Base-by-base conservation (phyloP, 2,113 vertebrate species). In the Malurus cyaneus region DNA sequence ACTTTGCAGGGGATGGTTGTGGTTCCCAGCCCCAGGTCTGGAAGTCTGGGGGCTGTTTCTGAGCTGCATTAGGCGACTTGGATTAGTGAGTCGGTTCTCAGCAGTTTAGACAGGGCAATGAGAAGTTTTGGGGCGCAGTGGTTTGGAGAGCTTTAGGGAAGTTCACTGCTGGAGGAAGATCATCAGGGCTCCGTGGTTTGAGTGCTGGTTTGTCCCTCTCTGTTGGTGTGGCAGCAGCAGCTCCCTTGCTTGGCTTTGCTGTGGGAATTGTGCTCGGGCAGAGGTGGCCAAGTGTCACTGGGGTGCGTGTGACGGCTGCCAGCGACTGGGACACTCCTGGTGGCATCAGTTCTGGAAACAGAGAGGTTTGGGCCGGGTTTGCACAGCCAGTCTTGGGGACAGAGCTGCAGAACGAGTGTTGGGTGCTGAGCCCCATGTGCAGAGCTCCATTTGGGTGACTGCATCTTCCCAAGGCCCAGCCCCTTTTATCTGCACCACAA, bases 241-340 rank as follows among this genome's bases (percentile, higher is more conserved):
- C 39, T 66, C 29, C 57, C 54, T 69, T 1, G 31, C 49, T 3
- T 5, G 9, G 24, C 26, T 85, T 46, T 72, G n/a, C 28, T 34
- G 41, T 0, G 6, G 89, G 69, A 54, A 14, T 34, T 25, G 24
- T 7, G 7, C 8, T 24, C 5, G 12, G 34, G 31, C 47, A 59
- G 65, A 25, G 53, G 66, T 47, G 71, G 14, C 62, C 1, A 0
- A 8, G 57, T 3, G 26, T 31, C 32, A 1, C 31, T 17, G 50
- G 34, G 39, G 12, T 32, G 0, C 0, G 3, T 1, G 42, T 42
- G 78, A 13, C 3, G 3, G 18, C 47, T 41, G 18, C 28, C 2
- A 2, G 65, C 34, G 32, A 36, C 24, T 0, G 6, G 9, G 52
- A n/a, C 16, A 3, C 14, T 14, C 12, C 59, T 57, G 49, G 31